Evolutionary conservation across 92 coral and sea anemone species (phyloP), one percentile per base, ranked within the genome.

Genomic region (Parazoanthus atlanticus): DNA sequence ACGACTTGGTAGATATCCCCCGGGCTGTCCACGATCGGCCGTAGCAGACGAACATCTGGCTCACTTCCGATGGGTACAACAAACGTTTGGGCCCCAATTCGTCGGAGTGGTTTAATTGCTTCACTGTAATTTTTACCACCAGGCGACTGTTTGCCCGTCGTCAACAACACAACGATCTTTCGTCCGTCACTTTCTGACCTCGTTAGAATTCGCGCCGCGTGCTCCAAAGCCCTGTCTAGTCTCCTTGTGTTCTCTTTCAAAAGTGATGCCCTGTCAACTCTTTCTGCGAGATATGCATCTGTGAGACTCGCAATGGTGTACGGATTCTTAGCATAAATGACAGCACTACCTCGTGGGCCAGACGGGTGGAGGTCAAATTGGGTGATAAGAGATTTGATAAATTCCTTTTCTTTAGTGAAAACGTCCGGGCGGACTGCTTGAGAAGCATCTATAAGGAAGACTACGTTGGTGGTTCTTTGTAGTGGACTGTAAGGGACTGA

Each of bases 401-500:
- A 94, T 36, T 90, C 74, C 47, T 94, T 96, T 71, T 94, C 94
- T 32, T 73, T 86, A 28, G 78, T 84, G 76, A 93, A 92, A 79
- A 90, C 93, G 8, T 81, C 49, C 64, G 12, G 89, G 25, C 92
- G 26, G 21, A 92, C 93, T 34, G 80, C 74, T 6, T 64, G 30
- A 17, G 96, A 94, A 3, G 93, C 90, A 75, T 94, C 96, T 61
- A 94, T 8, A 15, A 94, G 85, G 86, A 94, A 89, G 34, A 94
- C 95, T 36, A 94, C 86, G 33, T 94, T 94, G 9, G 94, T 90
- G 74, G 86, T 78, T 26, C 89, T 15, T 80, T 90, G 93, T 52
- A 81, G 54, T 6, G 74, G 85, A 81, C 85, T 81, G 46, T 52
- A 81, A 30, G 85, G 85, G 40, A 78, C 82, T 78, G 61, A 67